Percentiles rank a stretch among this genome's conserved stretches.
Conservation (phyloP, 2,888 invertebrate genomes). For the Orthosia gracilis region DNA sequence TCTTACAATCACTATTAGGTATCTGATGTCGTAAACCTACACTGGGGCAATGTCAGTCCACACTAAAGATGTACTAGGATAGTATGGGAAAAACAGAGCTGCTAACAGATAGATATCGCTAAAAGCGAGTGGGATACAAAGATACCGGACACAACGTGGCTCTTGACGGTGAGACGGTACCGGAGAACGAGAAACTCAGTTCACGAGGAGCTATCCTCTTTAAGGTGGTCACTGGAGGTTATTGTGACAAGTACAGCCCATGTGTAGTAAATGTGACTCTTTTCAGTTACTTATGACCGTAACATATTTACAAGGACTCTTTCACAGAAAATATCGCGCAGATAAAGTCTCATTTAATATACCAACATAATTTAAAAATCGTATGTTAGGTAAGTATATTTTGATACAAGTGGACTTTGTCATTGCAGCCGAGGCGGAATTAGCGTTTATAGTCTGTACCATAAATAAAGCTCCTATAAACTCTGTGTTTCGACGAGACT, state of each 20-base stretch:
- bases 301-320: no score
- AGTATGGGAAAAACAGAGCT: neutral
- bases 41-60: neutral
- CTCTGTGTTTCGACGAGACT: no score
- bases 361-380: no score
- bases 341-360: no score
- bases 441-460: no score
- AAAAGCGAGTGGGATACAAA: neutral
- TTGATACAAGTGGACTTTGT: no score
- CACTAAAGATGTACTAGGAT: slow-evolving; percentile 10
- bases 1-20: no score
- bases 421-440: no score
- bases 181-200: slow-evolving; percentile 38
- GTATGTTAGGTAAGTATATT: no score
- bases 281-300: neutral
- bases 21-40: no score
- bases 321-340: no score
- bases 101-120: neutral
- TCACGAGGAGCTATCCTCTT: neutral
- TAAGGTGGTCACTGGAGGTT: neutral
- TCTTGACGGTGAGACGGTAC: slow-evolving; percentile 27
- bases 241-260: neutral
- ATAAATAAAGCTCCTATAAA: no score
- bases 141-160: slow-evolving; percentile 32
- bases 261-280: slow-evolving; percentile 5